Conservation (phyloP, 2,888 invertebrate species). For the Pomacea canaliculata region DNA sequence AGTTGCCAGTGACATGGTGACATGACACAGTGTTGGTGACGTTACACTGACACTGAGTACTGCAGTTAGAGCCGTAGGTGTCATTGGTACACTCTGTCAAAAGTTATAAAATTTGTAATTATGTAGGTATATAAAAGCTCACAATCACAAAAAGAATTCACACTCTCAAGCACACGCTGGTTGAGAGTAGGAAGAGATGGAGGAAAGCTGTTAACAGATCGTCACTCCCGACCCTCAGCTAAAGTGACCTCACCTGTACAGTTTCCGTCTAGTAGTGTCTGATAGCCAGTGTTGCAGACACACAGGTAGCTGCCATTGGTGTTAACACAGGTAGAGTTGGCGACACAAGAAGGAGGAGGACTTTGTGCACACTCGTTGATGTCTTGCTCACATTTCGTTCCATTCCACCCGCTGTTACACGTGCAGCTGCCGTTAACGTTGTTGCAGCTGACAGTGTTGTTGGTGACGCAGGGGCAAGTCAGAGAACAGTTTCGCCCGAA, state of each 20-base stretch:
- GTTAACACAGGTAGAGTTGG: constrained; percentile 11
- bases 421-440: constrained; percentile 30
- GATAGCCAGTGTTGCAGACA: constrained; percentile 24
- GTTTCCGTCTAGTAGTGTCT: too few relatives aligned
- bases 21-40: constrained; percentile 28
- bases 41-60: constrained; percentile 22
- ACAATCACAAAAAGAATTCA: too few relatives aligned
- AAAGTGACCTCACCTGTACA: constrained; percentile 10
- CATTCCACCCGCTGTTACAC: constrained; percentile 35
- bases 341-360: background rate
- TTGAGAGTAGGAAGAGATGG: too few relatives aligned
- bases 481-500: constrained; percentile 26
- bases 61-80: constrained; percentile 28
- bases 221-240: too few relatives aligned
- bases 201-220: too few relatives aligned
- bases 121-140: too few relatives aligned
- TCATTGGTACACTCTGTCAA: constrained; percentile 24
- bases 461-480: constrained; percentile 21
- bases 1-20: constrained; percentile 27
- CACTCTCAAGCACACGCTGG: too few relatives aligned
- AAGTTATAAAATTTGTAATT: too few relatives aligned
- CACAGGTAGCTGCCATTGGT: constrained; percentile 23
- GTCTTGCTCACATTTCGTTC: constrained; percentile 19
- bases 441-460: constrained; percentile 31
- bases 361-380: constrained; percentile 22